Evolutionary conservation across 64 coral and sea anemone species (phyloP).

Genomic region (Stichodactyla helianthus): DNA sequence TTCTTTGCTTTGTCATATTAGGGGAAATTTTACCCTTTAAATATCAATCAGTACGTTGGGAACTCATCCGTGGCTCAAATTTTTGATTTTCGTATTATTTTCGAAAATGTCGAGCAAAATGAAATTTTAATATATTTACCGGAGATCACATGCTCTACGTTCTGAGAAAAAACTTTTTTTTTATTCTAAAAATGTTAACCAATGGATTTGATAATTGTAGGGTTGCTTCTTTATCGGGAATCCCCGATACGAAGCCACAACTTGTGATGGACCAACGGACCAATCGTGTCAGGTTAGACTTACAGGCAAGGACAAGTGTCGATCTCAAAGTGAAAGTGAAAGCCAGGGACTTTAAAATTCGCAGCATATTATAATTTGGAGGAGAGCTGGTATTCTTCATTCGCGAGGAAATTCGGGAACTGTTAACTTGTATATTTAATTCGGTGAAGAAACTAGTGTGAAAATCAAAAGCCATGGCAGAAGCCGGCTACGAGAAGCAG

Average conservation of each 20-base stretch:
- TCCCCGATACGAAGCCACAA: neutral
- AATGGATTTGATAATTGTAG: neutral
- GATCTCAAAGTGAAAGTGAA: neutral
- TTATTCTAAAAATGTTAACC: neutral
- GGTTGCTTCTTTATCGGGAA: neutral
- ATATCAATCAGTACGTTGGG: too few species aligned
- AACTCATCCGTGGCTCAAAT: neutral
- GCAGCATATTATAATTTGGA: neutral
- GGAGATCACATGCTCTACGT: neutral
- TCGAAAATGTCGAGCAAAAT: neutral
- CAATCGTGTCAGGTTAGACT: neutral
- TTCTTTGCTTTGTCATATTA: too few species aligned
- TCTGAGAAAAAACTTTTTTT: neutral
- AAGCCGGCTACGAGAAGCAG: neutral
- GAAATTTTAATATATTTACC: neutral
- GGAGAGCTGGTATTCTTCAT: neutral
- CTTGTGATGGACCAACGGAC: neutral
- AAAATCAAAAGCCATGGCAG: neutral
- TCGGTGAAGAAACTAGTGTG: neutral
- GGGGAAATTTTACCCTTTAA: too few species aligned
- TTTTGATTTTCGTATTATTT: neutral
- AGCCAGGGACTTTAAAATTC: neutral
- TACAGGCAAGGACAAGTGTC: slow-evolving; percentile 5
- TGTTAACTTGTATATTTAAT: neutral
- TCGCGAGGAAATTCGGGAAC: neutral